Conservation (phyloP, 1,140 invertebrate genomes). For the Thalassaphorura encarpata region DNA sequence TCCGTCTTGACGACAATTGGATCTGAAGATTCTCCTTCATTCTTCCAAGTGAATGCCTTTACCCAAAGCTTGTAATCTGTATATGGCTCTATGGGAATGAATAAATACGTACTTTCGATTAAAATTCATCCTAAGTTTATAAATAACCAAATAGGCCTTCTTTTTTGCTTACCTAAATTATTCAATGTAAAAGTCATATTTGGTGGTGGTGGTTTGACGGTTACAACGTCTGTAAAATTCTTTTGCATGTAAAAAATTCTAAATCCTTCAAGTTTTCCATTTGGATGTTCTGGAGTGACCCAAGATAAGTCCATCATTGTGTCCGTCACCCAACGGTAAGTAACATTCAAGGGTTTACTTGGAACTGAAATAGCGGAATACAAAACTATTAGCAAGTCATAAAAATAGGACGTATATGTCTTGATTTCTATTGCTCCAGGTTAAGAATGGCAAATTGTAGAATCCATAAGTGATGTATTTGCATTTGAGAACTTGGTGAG, state of each 20-base stretch:
- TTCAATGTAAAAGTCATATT: constrained; percentile 34
- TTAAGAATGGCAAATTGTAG: too few relatives aligned
- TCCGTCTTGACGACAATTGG: constrained; percentile 63
- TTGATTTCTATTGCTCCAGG: too few relatives aligned
- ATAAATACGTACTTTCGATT: constrained; percentile 23
- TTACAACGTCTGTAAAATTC: constrained; percentile 54
- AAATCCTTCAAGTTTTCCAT: constrained; percentile 59
- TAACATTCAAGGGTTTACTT: constrained; percentile 68
- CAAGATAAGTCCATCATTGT: constrained; percentile 66
- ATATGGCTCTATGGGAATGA: constrained; percentile 54
- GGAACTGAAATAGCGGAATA: too few relatives aligned
- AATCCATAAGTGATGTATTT: too few relatives aligned
- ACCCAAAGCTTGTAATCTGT: constrained; percentile 78
- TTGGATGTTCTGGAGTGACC: constrained; percentile 59
- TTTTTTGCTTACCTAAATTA: constrained; percentile 50
- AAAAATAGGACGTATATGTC: too few relatives aligned
- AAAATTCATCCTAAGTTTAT: neutral
- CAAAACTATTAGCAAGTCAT: too few relatives aligned
- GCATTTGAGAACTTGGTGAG: too few relatives aligned
- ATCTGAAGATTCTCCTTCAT: constrained; percentile 62
- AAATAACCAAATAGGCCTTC: too few relatives aligned
- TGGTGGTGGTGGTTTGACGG: constrained; percentile 42
- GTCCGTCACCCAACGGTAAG: constrained; percentile 59
- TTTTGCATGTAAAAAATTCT: constrained; percentile 57
- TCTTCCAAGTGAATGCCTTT: constrained; percentile 60